Percentiles rank a stretch among this genome's conserved stretches.
Conservation (phyloP, 2,113 vertebrate species). For the Alligator mississippiensis region DNA sequence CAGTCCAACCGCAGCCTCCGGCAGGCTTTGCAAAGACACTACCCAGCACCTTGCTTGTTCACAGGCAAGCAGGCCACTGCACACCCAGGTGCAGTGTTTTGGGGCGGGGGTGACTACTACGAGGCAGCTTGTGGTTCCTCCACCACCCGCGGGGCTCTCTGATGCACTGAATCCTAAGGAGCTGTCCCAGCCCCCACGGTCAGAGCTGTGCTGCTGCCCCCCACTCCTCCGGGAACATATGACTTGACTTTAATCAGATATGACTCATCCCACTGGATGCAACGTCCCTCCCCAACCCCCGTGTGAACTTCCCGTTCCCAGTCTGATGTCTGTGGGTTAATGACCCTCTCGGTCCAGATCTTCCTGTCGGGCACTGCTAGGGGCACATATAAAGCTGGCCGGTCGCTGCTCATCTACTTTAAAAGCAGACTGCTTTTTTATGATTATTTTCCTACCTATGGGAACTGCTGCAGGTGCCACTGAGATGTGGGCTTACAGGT, state of each 20-base stretch:
- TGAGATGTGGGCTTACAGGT: neutral
- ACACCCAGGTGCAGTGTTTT: too few species aligned
- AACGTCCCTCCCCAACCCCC: neutral
- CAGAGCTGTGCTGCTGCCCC: neutral
- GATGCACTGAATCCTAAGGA: neutral
- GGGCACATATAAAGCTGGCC: too few species aligned
- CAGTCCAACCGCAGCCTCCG: neutral
- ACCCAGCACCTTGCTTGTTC: neutral
- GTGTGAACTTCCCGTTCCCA: neutral
- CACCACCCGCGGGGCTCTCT: neutral
- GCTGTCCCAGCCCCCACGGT: neutral
- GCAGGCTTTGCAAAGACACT: too few species aligned
- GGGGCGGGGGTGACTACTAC: too few species aligned
- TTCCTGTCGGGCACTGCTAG: neutral
- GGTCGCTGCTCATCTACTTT: neutral
- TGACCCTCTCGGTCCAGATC: neutral
- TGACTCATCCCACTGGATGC: neutral
- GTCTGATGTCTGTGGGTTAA: neutral
- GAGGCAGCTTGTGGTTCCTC: neutral
- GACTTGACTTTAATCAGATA: conserved; percentile 24
- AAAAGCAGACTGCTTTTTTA: neutral
- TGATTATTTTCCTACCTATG: neutral
- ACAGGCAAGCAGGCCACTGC: too few species aligned
- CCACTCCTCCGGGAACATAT: neutral
- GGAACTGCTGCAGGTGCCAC: neutral